Evolutionary conservation across 2,797 vertebrate species (phyloP), one percentile per base, ranked within the genome.

Genomic region (Sphaeramia orbicularis): DNA sequence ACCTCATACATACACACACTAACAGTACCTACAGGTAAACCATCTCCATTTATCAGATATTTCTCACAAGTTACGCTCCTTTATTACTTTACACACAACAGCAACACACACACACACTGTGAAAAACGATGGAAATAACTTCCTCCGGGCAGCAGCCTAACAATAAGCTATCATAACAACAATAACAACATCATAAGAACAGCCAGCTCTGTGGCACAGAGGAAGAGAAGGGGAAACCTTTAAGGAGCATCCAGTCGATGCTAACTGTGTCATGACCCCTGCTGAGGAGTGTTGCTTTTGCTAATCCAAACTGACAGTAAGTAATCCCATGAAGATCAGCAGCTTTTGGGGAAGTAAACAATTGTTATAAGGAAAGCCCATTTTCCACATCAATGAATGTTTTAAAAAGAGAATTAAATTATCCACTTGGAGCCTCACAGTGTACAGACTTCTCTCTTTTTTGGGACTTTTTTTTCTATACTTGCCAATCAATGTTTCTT

Each of bases 221-320:
- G 37, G 16, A 12, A 21, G 24, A 37, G 24, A 40, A 32, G 10
- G 48, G 69, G 15, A 45, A 4, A 44, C 56, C 56, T 57, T 38
- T 27, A 3, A 52, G 16, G 64, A 74, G 74, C 62, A 76, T 71
- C 78, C 66, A 68, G 64, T 58, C 38, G 13, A 61, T 40, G 41
- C 70, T 74, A 73, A 86, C 76, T 53, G 60, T 74, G 78, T 86
- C 76, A 60, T 32, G 63, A 74, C 78, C 80, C 73, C 56, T 24
- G 44, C 61, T 30, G 61, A 69, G 51, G 50, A 45, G 53, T 60
- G 76, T 77, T 70, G 76, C 60, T 77, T 80, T 71, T 58, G 74
- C 78, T 88, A 87, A 91, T 87, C 80, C 59, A 51, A 80, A 54
- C 55, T 71, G 82, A 91, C 75, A 85, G 63, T 44, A 76, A 57